Conservation (phyloP, 2,113 vertebrate genomes). For the Ageneiosus marmoratus region DNA sequence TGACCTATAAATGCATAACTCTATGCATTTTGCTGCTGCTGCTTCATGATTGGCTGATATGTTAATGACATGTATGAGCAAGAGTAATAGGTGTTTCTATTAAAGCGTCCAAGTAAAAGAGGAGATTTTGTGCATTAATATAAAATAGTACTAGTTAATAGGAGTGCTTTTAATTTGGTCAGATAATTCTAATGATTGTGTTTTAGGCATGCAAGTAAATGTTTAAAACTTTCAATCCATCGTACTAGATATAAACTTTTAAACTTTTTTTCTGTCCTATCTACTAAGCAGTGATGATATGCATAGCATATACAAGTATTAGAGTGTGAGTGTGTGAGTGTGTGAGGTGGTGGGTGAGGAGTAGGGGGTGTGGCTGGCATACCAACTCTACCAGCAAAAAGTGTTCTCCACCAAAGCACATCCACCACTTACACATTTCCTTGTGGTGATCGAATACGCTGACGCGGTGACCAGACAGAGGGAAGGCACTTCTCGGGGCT, state of each 20-base stretch:
- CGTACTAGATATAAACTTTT: not conserved
- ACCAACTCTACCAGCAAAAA: not conserved
- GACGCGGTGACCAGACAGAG: not conserved
- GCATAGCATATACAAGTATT: not conserved
- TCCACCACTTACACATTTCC: constrained; percentile 3
- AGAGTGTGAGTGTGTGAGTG: not conserved
- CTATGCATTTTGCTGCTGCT: not conserved
- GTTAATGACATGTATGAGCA: not conserved
- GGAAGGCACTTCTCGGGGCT: not conserved
- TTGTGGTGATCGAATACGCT: not conserved
- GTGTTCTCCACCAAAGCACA: not conserved
- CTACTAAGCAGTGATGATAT: not conserved
- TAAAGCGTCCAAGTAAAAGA: too few species aligned
- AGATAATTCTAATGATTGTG: not conserved
- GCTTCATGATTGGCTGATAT: not conserved
- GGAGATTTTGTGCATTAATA: not conserved
- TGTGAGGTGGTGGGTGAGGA: too few species aligned
- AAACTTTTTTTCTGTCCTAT: too few species aligned
- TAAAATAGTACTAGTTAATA: not conserved
- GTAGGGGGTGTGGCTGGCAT: too few species aligned
- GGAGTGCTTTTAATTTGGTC: not conserved
- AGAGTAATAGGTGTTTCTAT: not conserved
- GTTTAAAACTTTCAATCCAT: not conserved
- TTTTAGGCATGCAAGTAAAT: not conserved
- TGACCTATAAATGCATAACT: not conserved